Percentiles rank a stretch among this genome's conserved stretches.
phyloP scores from a whole-genome alignment of 2,797 vertebrate genomes.

The Lagorchestes hirsutus region DNA sequence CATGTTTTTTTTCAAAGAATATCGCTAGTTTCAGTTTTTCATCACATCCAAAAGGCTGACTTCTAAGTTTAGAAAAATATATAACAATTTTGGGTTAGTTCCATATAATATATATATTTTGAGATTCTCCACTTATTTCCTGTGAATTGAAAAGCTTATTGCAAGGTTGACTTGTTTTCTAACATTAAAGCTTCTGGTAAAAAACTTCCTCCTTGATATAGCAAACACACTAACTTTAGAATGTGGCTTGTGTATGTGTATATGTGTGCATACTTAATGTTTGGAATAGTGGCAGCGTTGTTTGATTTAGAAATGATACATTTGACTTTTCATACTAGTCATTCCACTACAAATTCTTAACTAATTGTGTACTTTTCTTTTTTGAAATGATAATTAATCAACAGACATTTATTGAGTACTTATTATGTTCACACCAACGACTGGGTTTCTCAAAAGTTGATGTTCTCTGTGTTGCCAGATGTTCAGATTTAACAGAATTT shows the following conservation, averaged over 20 bases:
- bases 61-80: slow-evolving; percentile 41
- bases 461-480: neutral
- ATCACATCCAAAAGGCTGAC: neutral
- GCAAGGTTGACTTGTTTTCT: slow-evolving; percentile 38
- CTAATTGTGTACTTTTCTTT: slow-evolving; percentile 48
- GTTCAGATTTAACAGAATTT: neutral
- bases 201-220: slow-evolving; percentile 42
- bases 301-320: slow-evolving; percentile 49
- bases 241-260: slow-evolving; percentile 2
- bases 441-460: neutral
- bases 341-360: slow-evolving; percentile 39
- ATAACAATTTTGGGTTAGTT: neutral
- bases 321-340: slow-evolving; percentile 45
- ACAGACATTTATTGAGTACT: neutral
- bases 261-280: slow-evolving; percentile 43
- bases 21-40: slow-evolving; percentile 22
- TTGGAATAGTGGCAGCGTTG: slow-evolving; percentile 31
- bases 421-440: neutral
- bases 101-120: neutral
- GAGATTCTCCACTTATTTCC: neutral
- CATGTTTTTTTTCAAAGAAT: slow-evolving; percentile 38
- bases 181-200: slow-evolving; percentile 36
- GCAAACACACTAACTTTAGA: slow-evolving; percentile 9
- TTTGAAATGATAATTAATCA: slow-evolving; percentile 16
- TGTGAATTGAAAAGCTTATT: neutral